Percentiles rank a stretch among this genome's conserved stretches.
Evolutionary conservation across 2,797 vertebrate genomes (phyloP).

Genomic region (Lycodopsis pacificus): DNA sequence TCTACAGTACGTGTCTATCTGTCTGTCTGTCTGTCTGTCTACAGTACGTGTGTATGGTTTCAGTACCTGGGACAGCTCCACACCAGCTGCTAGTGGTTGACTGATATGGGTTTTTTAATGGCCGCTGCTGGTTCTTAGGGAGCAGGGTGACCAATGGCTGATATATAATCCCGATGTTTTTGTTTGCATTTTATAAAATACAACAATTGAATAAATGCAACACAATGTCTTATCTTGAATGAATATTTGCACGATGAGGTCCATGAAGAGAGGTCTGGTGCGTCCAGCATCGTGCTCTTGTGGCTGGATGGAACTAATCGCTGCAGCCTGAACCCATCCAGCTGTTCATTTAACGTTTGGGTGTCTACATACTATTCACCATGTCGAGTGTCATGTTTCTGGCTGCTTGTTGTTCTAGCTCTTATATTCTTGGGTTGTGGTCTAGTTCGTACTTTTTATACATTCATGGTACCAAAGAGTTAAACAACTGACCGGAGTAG

Average conservation of each 20-base stretch:
- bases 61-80: not conserved
- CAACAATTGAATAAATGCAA: not conserved
- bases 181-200: too few relatives aligned
- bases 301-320: too few relatives aligned
- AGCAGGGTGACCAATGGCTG: not conserved
- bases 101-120: not conserved
- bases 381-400: not conserved
- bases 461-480: slow-evolving; percentile 25
- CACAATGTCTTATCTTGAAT: not conserved
- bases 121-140: not conserved
- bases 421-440: slow-evolving; percentile 11
- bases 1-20: too few relatives aligned
- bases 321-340: too few relatives aligned
- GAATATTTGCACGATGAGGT: not conserved
- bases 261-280: not conserved
- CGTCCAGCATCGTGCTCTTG: too few relatives aligned
- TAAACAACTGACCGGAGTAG: slow-evolving; percentile 35
- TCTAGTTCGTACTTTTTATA: slow-evolving; percentile 14
- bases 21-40: not conserved
- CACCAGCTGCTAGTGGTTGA: not conserved
- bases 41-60: not conserved
- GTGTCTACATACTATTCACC: not conserved
- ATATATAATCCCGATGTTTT: too few relatives aligned
- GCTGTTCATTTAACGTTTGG: too few relatives aligned
- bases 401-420: not conserved